Conservation (phyloP, 2,113 vertebrate genomes). For the Corythornis cristatus region DNA sequence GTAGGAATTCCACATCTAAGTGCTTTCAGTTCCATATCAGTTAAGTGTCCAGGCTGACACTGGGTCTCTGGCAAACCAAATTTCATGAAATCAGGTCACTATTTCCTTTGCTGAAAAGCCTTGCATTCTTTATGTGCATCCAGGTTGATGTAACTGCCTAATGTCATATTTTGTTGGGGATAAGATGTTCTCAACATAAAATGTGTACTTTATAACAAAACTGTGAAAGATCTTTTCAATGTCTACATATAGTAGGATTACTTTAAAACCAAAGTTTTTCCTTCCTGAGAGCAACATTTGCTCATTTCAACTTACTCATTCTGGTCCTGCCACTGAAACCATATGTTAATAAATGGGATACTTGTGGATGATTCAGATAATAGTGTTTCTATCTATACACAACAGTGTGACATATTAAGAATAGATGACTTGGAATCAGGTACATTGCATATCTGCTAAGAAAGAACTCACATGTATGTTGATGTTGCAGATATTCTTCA, state of each 20-base stretch:
- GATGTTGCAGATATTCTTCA: background rate
- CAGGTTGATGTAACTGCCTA: background rate
- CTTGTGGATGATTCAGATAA: background rate
- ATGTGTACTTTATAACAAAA: background rate
- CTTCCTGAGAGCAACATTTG: background rate
- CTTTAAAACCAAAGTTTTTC: background rate
- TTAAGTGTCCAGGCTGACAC: background rate
- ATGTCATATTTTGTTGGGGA: background rate
- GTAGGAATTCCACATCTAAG: background rate
- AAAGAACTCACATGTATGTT: background rate
- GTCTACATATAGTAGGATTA: background rate
- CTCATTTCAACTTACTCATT: background rate
- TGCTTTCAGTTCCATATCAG: background rate
- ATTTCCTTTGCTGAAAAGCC: background rate
- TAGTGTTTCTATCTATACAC: background rate
- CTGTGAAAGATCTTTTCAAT: background rate
- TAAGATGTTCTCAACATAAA: background rate
- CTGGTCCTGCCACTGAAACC: background rate
- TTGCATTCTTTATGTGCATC: background rate
- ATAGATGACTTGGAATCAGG: rapidly evolving
- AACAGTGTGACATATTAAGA: background rate
- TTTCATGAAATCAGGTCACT: background rate
- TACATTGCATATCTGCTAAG: background rate
- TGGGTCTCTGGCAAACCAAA: background rate
- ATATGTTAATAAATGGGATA: background rate